Conservation (phyloP, 2,797 vertebrate genomes). For the Spinus pinus region DNA sequence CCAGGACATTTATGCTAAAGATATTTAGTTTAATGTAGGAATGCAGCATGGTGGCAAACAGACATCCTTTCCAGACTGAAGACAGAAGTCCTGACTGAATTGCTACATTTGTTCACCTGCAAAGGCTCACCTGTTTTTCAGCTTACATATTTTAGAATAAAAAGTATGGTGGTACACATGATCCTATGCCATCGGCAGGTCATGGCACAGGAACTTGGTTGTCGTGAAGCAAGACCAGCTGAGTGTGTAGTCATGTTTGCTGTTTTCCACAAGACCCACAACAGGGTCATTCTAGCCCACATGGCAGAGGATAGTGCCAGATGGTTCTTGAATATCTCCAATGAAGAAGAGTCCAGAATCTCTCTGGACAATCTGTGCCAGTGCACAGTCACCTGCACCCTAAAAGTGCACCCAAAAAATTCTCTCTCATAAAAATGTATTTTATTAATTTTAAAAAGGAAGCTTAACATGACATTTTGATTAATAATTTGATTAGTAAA, state of each 20-base stretch:
- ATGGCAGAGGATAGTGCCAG: not conserved
- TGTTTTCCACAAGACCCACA: not conserved
- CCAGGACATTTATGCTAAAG: not conserved
- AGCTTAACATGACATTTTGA: not conserved
- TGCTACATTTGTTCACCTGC: not conserved
- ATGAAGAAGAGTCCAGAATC: not conserved
- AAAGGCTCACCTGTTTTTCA: not conserved
- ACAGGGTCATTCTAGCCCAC: not conserved
- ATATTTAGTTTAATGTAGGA: not conserved
- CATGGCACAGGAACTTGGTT: not conserved
- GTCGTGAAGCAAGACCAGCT: not conserved
- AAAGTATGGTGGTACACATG: not conserved
- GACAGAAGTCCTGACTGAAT: not conserved
- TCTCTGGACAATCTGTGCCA: not conserved
- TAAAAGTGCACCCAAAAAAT: not conserved
- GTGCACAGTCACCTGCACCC: rapidly evolving
- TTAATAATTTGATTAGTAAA: not conserved
- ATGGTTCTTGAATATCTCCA: not conserved
- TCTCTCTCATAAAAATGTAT: not conserved
- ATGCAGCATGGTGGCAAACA: not conserved
- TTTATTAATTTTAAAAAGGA: not conserved
- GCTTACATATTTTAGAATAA: not conserved
- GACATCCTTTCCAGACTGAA: not conserved
- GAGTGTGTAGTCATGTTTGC: not conserved
- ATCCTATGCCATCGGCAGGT: not conserved